Conservation (phyloP, 2,888 invertebrate species). For the Caenorhabditis afra region DNA sequence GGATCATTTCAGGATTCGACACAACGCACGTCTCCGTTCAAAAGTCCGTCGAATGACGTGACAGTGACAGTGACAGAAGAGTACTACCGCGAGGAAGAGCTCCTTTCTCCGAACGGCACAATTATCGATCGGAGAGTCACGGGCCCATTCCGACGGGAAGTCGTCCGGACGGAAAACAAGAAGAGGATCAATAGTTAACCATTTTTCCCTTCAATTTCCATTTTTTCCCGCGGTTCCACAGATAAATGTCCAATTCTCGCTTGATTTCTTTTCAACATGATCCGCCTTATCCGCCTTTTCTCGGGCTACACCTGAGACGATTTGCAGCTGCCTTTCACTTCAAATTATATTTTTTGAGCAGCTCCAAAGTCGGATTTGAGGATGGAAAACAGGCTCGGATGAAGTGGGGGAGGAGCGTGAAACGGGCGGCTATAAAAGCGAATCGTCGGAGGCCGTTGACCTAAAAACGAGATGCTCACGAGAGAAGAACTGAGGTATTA, state of each 20-base stretch:
- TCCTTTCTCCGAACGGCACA: slow-evolving; percentile 51
- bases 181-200: neutral
- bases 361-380: neutral
- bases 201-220: neutral
- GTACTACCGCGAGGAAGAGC: slow-evolving; percentile 54
- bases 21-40: slow-evolving; percentile 1
- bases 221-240: neutral
- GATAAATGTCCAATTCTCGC: slow-evolving; percentile 1
- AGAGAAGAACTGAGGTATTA: slow-evolving; percentile 8
- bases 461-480: neutral
- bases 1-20: slow-evolving; percentile 6
- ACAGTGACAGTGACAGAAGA: slow-evolving; percentile 55
- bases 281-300: neutral
- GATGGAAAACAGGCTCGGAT: slow-evolving; percentile 2
- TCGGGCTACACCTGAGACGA: neutral
- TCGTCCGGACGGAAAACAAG: slow-evolving; percentile 25
- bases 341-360: neutral
- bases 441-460: neutral
- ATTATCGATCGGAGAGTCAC: slow-evolving; percentile 33
- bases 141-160: slow-evolving; percentile 42
- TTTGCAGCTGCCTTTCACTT: neutral
- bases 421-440: neutral
- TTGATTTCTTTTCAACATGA: neutral
- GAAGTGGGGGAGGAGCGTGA: slow-evolving; percentile 6
- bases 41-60: slow-evolving; percentile 18